Base-by-base conservation (phyloP, 2,113 vertebrate genomes). In the Amphiprion ocellaris region DNA sequence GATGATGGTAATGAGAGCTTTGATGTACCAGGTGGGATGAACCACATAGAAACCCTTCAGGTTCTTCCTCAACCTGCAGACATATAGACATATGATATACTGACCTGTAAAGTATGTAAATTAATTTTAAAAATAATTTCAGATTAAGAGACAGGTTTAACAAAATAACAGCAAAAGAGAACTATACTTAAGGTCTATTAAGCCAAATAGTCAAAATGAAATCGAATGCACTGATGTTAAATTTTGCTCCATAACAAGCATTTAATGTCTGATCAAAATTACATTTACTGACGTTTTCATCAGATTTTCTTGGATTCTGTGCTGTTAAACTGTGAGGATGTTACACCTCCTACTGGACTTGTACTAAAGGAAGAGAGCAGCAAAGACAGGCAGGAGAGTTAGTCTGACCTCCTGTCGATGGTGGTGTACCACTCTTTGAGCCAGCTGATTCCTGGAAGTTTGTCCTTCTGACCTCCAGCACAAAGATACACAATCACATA, bases 21-120 rank as follows among this genome's bases (percentile, higher is more conserved):
- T 96, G 85, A 96, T 85, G 56, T 96, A 95, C 96, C 96, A 96
- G 1, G 94, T 93, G 0, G 96, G 95, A 10, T 96, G 96, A 59
- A 96, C 93, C 1, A 97, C 93, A 1, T 95, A 89, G 59, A 97
- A 87, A 9, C 94, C 92, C 9, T 94, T 93, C 41, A 97, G 91
- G 77, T 96, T 96, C 73, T 97, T 97, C 81, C 92, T 94, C 70
- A 97, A 82, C 77, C 96, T 97, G 69, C 26, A 72, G 24, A 54
- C 21, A 39, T 21, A 66, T 5, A 80, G 10, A 24, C 70, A 24
- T 4, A 14, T 15, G 16, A 4, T 17, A 53, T 11, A 52, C 28
- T 28, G 26, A 61, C 26, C 2, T 37, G 33, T 37, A 37, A 9
- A 37, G 33, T 9, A 10, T 8, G 33, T 37, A 37, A 8, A 37